These are phyloP conservation scores for Pristionchus exspectatus DNA, from an alignment of 2,888 invertebrate species.

Conservation along the genomic window DNA sequence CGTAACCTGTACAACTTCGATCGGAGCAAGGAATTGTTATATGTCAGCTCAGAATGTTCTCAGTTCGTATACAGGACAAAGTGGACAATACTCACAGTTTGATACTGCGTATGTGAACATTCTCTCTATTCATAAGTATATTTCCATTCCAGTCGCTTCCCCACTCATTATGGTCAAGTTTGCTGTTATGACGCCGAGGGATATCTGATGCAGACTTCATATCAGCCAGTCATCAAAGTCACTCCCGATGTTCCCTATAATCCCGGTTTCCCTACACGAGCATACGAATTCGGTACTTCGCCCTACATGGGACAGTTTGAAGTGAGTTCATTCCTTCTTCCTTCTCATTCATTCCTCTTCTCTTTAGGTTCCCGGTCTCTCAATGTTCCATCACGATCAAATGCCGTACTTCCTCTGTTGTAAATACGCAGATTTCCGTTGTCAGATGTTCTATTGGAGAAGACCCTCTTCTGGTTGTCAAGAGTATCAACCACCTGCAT, in stretches of 20 bases:
- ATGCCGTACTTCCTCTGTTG: constrained; percentile 96
- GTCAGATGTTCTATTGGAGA: constrained; percentile 91
- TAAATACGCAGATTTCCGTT: constrained; percentile 94
- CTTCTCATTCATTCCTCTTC: neutral
- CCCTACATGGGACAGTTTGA: constrained; percentile 96
- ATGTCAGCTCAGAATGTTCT: constrained; percentile 77
- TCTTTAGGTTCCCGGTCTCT: constrained; percentile 88
- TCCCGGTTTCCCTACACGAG: constrained; percentile 77
- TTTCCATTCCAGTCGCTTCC: constrained; percentile 70
- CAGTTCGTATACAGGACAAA: constrained; percentile 73
- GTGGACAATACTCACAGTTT: constrained; percentile 55
- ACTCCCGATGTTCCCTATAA: constrained; percentile 72
- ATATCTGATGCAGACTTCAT: constrained; percentile 93
- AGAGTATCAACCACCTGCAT: constrained; percentile 93
- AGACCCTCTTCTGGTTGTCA: constrained; percentile 95
- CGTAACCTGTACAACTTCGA: constrained; percentile 87
- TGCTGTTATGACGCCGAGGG: constrained; percentile 96
- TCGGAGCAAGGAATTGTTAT: constrained; percentile 90
- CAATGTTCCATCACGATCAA: constrained; percentile 96
- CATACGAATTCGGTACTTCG: constrained; percentile 89
- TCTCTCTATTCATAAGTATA: neutral
- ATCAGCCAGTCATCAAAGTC: constrained; percentile 85
- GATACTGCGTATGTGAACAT: constrained; percentile 63
- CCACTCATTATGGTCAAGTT: constrained; percentile 87
- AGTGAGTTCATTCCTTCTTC: constrained; percentile 80